phyloP scores from a whole-genome alignment of 2,888 invertebrate genomes.

The Orgyia antiqua region DNA sequence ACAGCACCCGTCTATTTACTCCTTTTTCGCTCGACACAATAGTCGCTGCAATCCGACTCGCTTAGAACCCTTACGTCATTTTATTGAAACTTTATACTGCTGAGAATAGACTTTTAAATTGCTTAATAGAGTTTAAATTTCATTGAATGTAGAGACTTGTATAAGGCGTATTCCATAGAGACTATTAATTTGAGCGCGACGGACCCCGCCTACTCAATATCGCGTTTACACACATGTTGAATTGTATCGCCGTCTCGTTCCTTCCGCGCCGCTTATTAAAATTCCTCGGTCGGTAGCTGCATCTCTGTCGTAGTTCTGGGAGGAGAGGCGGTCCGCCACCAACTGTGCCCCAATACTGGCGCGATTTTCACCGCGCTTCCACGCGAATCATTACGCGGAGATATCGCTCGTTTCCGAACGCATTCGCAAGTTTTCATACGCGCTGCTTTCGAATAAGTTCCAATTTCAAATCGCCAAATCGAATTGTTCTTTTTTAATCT shows the following conservation, averaged over 20 bases:
- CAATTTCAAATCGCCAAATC: conserved; percentile 26
- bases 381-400: conserved; percentile 65
- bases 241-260: conserved; percentile 66
- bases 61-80: conserved; percentile 50
- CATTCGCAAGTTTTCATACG: conserved; percentile 40
- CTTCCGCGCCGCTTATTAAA: conserved; percentile 75
- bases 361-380: conserved; percentile 73
- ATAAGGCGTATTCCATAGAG: conserved; percentile 71
- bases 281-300: conserved; percentile 72
- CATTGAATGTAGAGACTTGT: conserved; percentile 19
- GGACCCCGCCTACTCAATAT: conserved; percentile 72
- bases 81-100: conserved; percentile 23
- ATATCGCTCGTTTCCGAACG: conserved; percentile 43
- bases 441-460: conserved; percentile 25
- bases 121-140: conserved; percentile 28
- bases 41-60: conserved; percentile 69
- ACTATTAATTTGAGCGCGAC: conserved; percentile 77
- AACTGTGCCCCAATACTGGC: conserved; percentile 66
- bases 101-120: conserved; percentile 28
- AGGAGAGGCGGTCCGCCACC: conserved; percentile 60
- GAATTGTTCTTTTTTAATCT: conserved; percentile 19
- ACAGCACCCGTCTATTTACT: conserved; percentile 74
- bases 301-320: conserved; percentile 56
- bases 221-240: conserved; percentile 73
- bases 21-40: conserved; percentile 79